Conservation (phyloP, 2,888 invertebrate species). For the Dicranocentrus wangi region DNA sequence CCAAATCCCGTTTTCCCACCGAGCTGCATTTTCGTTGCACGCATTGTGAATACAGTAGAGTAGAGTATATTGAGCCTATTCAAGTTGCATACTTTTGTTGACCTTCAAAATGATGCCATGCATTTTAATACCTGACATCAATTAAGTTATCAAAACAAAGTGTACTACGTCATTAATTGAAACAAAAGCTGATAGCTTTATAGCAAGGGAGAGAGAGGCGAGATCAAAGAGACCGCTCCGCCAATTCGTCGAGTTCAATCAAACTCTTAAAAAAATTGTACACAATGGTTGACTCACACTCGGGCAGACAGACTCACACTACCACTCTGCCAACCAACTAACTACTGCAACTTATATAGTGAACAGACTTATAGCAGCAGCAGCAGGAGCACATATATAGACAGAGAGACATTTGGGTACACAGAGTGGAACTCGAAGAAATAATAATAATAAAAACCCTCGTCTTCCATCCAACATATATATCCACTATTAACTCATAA, state of each 20-base stretch:
- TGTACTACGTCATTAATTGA: slow-evolving; percentile 64
- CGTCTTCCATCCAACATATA: slow-evolving; percentile 38
- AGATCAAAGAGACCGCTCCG: slow-evolving; percentile 61
- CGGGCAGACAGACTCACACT: background rate
- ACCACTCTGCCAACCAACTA: background rate
- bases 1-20: no score
- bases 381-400: background rate
- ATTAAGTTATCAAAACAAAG: slow-evolving; percentile 67
- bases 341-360: no score
- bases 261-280: slow-evolving; percentile 59
- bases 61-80: no score
- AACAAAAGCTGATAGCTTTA: slow-evolving; percentile 59
- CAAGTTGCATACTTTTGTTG: no score
- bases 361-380: no score
- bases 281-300: slow-evolving; percentile 51
- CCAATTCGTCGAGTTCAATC: slow-evolving; percentile 62
- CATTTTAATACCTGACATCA: slow-evolving; percentile 59
- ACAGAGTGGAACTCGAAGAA: slow-evolving; percentile 16
- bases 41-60: no score
- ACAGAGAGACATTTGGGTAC: slow-evolving; percentile 14
- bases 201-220: no score
- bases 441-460: slow-evolving; percentile 19
- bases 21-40: no score
- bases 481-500: slow-evolving; percentile 57
- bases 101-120: slow-evolving; percentile 47